phyloP scores from a whole-genome alignment of 2,797 vertebrate species.

The Hydrolagus colliei region DNA sequence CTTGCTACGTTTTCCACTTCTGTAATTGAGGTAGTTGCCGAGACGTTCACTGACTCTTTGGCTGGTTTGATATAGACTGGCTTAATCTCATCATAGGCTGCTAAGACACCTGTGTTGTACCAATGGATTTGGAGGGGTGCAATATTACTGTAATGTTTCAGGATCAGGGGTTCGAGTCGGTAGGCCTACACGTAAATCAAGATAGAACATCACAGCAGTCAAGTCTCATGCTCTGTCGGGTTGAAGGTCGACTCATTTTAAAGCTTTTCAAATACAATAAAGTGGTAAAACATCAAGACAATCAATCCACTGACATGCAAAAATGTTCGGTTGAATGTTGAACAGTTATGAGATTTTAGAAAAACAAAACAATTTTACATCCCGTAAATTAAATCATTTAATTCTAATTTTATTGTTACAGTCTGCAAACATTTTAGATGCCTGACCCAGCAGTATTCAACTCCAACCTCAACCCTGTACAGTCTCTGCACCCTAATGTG shows the following conservation, averaged over 20 bases:
- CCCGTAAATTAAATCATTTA: too few species aligned
- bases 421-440: too few species aligned
- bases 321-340: too few species aligned
- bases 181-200: constrained; percentile 69
- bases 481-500: too few species aligned
- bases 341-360: too few species aligned
- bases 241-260: background rate
- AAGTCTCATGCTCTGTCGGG: background rate
- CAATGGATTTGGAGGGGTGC: constrained; percentile 93
- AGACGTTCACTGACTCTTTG: constrained; percentile 57
- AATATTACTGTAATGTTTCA: constrained; percentile 95
- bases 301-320: background rate
- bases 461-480: too few species aligned
- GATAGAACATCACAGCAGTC: background rate
- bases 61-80: constrained; percentile 78
- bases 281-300: background rate
- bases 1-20: constrained; percentile 80
- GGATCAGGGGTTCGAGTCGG: constrained; percentile 87
- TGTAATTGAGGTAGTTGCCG: constrained; percentile 59
- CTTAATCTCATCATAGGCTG: constrained; percentile 79
- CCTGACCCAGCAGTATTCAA: too few species aligned
- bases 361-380: too few species aligned
- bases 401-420: too few species aligned
- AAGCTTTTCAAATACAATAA: background rate
- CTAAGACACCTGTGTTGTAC: constrained; percentile 78